Percentiles rank a stretch among this genome's conserved stretches.
phyloP scores from a whole-genome alignment of 2,888 invertebrate species.

The Mylabris sibirica region DNA sequence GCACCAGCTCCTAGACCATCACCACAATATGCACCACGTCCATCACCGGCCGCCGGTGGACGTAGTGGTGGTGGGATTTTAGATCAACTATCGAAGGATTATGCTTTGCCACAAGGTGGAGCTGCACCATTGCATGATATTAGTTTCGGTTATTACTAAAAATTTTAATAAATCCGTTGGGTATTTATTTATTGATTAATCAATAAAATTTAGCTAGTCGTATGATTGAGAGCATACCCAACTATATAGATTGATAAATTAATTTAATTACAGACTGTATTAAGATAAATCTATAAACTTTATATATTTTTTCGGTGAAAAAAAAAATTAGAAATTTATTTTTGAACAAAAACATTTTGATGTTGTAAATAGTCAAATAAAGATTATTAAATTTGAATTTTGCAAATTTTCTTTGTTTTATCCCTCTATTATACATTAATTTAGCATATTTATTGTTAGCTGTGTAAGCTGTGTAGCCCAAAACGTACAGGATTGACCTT shows the following conservation, averaged over 20 bases:
- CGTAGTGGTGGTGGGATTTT: constrained; percentile 67
- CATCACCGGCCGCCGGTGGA: constrained; percentile 43
- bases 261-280: constrained; percentile 6
- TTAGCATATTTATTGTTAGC: too few relatives aligned
- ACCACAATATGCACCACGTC: constrained; percentile 43
- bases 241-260: background rate
- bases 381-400: constrained; percentile 16
- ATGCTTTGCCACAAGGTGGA: constrained; percentile 75
- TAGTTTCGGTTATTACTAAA: constrained; percentile 81
- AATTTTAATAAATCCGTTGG: background rate
- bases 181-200: background rate
- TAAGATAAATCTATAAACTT: background rate
- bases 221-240: constrained; percentile 20
- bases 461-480: too few relatives aligned
- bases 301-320: background rate
- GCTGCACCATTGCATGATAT: constrained; percentile 80
- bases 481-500: too few relatives aligned
- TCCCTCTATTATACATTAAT: too few relatives aligned
- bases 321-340: background rate
- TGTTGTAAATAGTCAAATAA: background rate
- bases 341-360: background rate
- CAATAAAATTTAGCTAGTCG: constrained; percentile 23
- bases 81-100: constrained; percentile 83
- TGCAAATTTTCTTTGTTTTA: constrained; percentile 11
- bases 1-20: constrained; percentile 48